phyloP scores from a whole-genome alignment of 2,113 vertebrate genomes.

The Sturnira hondurensis region DNA sequence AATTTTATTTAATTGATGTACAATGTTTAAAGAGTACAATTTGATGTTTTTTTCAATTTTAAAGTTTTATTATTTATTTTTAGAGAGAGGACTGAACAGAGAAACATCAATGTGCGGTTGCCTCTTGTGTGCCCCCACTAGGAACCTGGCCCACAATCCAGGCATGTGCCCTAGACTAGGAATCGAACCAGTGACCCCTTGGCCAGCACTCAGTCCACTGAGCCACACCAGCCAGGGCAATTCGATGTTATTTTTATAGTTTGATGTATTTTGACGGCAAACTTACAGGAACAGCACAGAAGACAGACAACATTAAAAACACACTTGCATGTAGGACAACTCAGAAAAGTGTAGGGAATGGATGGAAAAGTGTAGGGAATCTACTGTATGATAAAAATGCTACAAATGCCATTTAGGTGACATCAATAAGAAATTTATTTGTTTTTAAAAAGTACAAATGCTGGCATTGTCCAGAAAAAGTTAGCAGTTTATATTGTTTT shows the following conservation, averaged over 20 bases:
- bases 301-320: conserved; percentile 90
- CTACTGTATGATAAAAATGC: conserved; percentile 87
- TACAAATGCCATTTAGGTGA: conserved; percentile 88
- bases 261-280: too few relatives aligned
- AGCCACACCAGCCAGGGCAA: too few relatives aligned
- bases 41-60: not conserved
- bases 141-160: too few relatives aligned
- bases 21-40: not conserved
- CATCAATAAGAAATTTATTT: conserved; percentile 87
- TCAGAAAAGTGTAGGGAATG: conserved; percentile 86
- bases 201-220: too few relatives aligned
- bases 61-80: too few relatives aligned
- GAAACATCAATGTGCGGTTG: too few relatives aligned
- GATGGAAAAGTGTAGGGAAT: conserved; percentile 75
- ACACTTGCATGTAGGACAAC: conserved; percentile 35
- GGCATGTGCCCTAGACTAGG: too few relatives aligned
- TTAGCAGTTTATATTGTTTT: conserved; percentile 86
- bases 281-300: conserved; percentile 88
- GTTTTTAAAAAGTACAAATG: conserved; percentile 87
- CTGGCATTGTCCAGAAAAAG: conserved; percentile 88
- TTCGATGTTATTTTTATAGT: not conserved
- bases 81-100: too few relatives aligned
- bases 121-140: too few relatives aligned
- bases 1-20: not conserved
- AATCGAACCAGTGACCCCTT: too few relatives aligned